Evolutionary conservation across 1,140 invertebrate genomes (phyloP), one percentile per base, ranked within the genome.

Genomic region (Ceratosolen fusciceps): DNA sequence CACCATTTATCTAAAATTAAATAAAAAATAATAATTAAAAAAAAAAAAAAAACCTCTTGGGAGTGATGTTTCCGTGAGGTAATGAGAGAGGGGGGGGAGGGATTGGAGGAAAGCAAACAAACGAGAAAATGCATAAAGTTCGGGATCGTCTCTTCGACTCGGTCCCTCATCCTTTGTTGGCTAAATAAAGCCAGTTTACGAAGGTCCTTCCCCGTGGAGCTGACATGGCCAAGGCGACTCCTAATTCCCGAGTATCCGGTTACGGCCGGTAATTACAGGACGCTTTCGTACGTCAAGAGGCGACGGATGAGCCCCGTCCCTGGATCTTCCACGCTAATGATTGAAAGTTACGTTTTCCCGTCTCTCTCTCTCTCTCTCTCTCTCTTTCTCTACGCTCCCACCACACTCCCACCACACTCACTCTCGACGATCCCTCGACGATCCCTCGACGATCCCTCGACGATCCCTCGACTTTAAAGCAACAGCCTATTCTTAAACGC

Each of bases 251-350:
- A 54, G 29, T 72, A 72, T 54, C 26, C 49, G 49, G 70, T 72
- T 74, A 60, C 56, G 37, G 54, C 24, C 72, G 24, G 54, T 74
- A 74, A 74, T 74, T 74, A 74, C 56, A 60, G 71, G 9, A 16
- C 49, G 47, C 26, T 21, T n/a, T 29, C 56, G 60, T 65, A 19
- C 10, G 49, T 21, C 21, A 14, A 52, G 14, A 52, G 49, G 21
- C n/a, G 24, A 26, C 56, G n/a, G 56, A 60, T 60, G 56, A 29
- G n/a, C 24, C n/a, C n/a, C 52, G 16, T 4, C 24, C 56, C n/a
- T 60, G n/a, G 49, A 9, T 16, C 49, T 16, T 52, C 49, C 49
- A 52, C 19, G 21, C 49, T 52, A 52, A 52, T 16, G 49, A 52
- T 52, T 52, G 49, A 52, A 52, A 52, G 49, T 52, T 52, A 21